Percentiles rank a stretch among this genome's conserved stretches.
Conservation (phyloP, 2,888 invertebrate genomes). For the Blastobasis lacticolella region DNA sequence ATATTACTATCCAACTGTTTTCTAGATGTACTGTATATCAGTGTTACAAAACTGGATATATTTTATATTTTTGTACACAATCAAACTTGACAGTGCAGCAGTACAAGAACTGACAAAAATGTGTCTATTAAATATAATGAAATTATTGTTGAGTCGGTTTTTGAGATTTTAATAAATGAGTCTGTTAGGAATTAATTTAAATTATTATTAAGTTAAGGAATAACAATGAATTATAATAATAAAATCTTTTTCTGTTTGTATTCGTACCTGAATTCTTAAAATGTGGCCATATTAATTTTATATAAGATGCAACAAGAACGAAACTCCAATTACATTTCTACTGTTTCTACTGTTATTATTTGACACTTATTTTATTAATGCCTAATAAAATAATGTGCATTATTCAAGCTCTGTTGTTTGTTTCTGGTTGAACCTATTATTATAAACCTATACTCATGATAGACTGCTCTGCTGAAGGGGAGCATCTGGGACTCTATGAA, state of each 20-base stretch:
- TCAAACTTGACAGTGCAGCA: constrained; percentile 37
- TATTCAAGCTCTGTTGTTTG: constrained; percentile 28
- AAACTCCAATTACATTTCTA: constrained; percentile 41
- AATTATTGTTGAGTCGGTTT: constrained; percentile 41
- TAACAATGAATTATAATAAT: constrained; percentile 48
- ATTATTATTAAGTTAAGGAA: constrained; percentile 58
- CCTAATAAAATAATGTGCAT: constrained; percentile 62
- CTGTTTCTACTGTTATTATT: constrained; percentile 46
- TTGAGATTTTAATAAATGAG: constrained; percentile 58
- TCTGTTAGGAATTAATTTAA: constrained; percentile 65
- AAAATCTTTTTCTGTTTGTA: constrained; percentile 54
- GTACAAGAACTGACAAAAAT: constrained; percentile 43
- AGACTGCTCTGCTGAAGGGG: no score
- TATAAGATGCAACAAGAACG: constrained; percentile 23
- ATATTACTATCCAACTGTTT: no score
- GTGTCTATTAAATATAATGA: no score
- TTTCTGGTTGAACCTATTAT: background rate
- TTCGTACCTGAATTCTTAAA: constrained; percentile 69
- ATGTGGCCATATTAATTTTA: constrained; percentile 69
- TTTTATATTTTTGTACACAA: constrained; percentile 48
- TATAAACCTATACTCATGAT: no score
- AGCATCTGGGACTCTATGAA: no score
- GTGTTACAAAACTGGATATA: background rate
- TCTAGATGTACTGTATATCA: no score
- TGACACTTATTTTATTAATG: constrained; percentile 64